phyloP scores from a whole-genome alignment of 2,113 vertebrate species.

The Conger conger region DNA sequence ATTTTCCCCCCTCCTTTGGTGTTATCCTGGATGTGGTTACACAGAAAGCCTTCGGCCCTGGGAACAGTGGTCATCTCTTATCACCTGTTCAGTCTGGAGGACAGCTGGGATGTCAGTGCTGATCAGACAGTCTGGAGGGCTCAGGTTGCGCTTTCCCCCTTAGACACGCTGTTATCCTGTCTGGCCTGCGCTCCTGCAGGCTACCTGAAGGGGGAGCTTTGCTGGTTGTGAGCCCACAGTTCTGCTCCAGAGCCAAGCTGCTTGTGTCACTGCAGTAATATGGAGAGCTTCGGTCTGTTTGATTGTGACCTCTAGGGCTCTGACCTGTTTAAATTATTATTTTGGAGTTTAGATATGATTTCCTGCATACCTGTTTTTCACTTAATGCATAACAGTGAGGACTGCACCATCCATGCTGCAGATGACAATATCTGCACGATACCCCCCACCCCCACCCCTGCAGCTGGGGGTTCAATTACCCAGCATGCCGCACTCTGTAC shows the following conservation, averaged over 20 bases:
- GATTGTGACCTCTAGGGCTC: too few species aligned
- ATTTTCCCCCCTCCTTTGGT: background rate
- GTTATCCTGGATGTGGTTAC: background rate
- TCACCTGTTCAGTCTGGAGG: constrained; percentile 64
- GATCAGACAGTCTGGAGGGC: constrained; percentile 59
- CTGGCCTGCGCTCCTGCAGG: background rate
- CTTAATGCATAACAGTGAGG: too few species aligned
- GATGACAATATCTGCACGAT: too few species aligned
- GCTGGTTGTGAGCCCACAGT: background rate
- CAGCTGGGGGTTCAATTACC: too few species aligned
- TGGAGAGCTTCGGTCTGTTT: background rate
- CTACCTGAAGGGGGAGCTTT: constrained; percentile 57
- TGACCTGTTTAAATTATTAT: too few species aligned
- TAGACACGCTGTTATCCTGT: background rate
- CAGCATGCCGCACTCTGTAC: too few species aligned
- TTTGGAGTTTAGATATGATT: too few species aligned
- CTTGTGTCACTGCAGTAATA: background rate
- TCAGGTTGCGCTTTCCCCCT: constrained; percentile 54
- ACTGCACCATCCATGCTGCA: too few species aligned
- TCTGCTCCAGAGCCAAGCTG: background rate
- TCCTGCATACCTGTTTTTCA: too few species aligned
- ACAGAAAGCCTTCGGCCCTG: constrained; percentile 26
- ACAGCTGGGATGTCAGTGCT: constrained; percentile 43
- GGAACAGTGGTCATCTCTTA: constrained; percentile 54
- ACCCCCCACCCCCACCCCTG: too few species aligned